Conservation (phyloP, 2,888 invertebrate genomes). For the Eupithecia pulchellata region DNA sequence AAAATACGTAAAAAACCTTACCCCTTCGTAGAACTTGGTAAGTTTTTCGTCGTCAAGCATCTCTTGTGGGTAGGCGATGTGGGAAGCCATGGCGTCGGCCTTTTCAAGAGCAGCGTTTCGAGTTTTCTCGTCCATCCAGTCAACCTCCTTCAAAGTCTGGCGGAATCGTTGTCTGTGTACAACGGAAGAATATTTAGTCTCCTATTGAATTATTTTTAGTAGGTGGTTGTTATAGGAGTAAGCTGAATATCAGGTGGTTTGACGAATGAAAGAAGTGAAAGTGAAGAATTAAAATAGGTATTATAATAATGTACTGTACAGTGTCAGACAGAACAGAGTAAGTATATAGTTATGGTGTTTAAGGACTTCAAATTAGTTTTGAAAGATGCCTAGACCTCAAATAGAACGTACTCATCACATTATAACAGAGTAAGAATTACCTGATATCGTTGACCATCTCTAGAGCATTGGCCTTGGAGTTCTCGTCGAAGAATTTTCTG, state of each 20-base stretch:
- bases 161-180: constrained; percentile 88
- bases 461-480: constrained; percentile 92
- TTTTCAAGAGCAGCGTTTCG: constrained; percentile 91
- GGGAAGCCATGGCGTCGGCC: constrained; percentile 92
- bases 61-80: constrained; percentile 97
- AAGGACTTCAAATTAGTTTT: not conserved
- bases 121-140: constrained; percentile 97
- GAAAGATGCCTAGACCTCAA: not conserved
- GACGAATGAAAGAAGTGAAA: not conserved
- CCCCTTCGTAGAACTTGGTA: constrained; percentile 90
- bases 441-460: constrained; percentile 96
- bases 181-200: not conserved
- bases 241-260: not conserved
- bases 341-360: not conserved
- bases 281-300: not conserved
- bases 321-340: not conserved
- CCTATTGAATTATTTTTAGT: not conserved
- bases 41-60: constrained; percentile 92
- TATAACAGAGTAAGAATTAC: constrained; percentile 47
- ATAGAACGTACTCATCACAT: not conserved
- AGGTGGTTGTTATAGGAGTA: not conserved
- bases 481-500: constrained; percentile 93
- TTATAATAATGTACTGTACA: not conserved
- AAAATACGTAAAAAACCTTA: constrained; percentile 65
- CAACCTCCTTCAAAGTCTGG: constrained; percentile 90